phyloP scores from a whole-genome alignment of 2,797 vertebrate genomes.

The Aythya fuligula region DNA sequence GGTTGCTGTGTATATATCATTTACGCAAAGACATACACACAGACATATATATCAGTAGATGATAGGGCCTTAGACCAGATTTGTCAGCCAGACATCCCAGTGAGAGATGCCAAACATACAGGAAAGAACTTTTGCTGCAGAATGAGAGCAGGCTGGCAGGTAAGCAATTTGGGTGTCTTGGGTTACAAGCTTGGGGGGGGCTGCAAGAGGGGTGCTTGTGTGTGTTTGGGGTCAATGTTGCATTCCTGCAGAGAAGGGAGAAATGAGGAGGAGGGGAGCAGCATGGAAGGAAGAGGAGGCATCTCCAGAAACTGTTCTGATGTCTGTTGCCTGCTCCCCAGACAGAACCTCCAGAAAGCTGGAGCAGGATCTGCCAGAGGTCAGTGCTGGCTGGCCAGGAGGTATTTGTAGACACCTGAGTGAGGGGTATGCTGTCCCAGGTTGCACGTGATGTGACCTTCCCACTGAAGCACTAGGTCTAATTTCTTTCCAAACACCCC shows the following conservation, averaged over 20 bases:
- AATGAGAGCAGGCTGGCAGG: neutral
- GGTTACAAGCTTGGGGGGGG: neutral
- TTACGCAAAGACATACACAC: neutral
- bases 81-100: neutral
- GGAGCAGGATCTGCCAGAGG: neutral
- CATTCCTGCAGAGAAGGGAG: neutral
- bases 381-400: neutral
- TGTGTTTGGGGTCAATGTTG: neutral
- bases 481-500: neutral
- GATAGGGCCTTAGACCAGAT: neutral
- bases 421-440: fast-evolving
- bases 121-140: neutral
- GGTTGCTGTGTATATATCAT: neutral
- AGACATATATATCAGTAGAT: neutral
- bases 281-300: neutral
- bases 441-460: fast-evolving
- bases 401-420: neutral
- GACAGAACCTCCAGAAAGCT: neutral
- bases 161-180: neutral
- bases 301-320: neutral
- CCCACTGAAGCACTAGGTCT: neutral
- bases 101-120: neutral
- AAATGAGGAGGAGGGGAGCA: neutral
- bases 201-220: neutral
- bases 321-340: neutral